These are phyloP conservation scores for Anarrhichthys ocellatus DNA, from an alignment of 2,113 vertebrate genomes.

Conservation along the genomic window DNA sequence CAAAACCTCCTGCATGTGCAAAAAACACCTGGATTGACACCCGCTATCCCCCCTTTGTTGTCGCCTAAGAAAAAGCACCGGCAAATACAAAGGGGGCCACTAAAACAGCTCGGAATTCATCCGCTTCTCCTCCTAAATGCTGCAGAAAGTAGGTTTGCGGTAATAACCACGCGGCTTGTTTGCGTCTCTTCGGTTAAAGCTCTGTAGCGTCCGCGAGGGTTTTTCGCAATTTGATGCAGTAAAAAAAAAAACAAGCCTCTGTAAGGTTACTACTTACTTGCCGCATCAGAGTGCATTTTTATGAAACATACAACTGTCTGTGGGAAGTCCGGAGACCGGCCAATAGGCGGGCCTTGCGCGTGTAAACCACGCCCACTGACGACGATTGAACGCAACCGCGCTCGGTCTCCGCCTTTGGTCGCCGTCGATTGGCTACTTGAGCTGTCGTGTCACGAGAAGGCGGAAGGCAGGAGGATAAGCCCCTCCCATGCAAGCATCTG, in stretches of 20 bases:
- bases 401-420: slow-evolving; percentile 18
- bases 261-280: slow-evolving; percentile 91
- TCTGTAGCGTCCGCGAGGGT: background rate
- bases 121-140: slow-evolving; percentile 53
- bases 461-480: background rate
- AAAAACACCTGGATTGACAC: slow-evolving; percentile 44
- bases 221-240: slow-evolving; percentile 1
- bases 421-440: slow-evolving; percentile 36
- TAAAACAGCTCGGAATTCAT: slow-evolving; percentile 71
- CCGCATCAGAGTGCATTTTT: slow-evolving; percentile 99
- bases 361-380: slow-evolving; percentile 77
- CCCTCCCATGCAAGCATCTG: slow-evolving; percentile 27
- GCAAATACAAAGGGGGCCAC: slow-evolving; percentile 81
- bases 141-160: slow-evolving; percentile 27
- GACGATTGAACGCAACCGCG: slow-evolving; percentile 49
- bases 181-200: background rate
- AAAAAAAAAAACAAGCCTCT: slow-evolving; percentile 34
- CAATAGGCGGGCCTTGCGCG: slow-evolving; percentile 84
- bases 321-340: slow-evolving; percentile 87
- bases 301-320: slow-evolving; percentile 89
- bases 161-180: background rate
- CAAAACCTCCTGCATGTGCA: background rate
- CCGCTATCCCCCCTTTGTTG: slow-evolving; percentile 74
- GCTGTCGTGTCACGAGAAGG: slow-evolving; percentile 50
- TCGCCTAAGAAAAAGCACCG: slow-evolving; percentile 74